A percentile compares a stretch with the other conserved stretches of the same genome.
Evolutionary conservation across 2,797 vertebrate species (phyloP).

Genomic region (Dicrostonyx torquatus): DNA sequence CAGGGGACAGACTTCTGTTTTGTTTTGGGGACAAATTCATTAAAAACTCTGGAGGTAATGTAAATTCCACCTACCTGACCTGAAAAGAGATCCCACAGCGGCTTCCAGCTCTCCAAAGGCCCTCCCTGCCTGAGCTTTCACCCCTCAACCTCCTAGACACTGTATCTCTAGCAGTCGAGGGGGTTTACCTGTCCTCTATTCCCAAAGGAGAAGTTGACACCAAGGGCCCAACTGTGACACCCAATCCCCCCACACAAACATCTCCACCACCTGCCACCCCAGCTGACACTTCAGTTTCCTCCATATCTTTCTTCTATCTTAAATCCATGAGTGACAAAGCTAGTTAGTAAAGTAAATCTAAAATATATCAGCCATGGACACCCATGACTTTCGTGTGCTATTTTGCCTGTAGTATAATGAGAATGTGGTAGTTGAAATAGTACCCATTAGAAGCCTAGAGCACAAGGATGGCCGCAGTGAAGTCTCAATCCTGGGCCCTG

Average conservation of each 20-base stretch:
- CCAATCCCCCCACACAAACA: not conserved
- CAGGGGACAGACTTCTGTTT: not conserved
- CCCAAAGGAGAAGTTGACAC: not conserved
- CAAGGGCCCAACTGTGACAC: not conserved
- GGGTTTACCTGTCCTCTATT: not conserved
- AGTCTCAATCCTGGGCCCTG: conserved; percentile 2
- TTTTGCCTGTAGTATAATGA: not conserved
- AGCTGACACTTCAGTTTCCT: not conserved
- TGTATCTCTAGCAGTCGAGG: not conserved
- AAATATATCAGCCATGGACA: conserved; percentile 26
- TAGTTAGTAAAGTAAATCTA: conserved; percentile 2
- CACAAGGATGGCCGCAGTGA: conserved; percentile 12
- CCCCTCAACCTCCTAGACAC: not conserved
- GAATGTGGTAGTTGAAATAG: conserved; percentile 16
- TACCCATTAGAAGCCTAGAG: conserved; percentile 28
- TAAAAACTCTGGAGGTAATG: conserved; percentile 36
- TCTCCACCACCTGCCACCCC: not conserved
- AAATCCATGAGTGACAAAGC: not conserved
- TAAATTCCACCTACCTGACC: conserved; percentile 1
- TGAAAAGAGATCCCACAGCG: not conserved
- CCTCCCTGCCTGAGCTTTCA: not conserved
- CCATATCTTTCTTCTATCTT: not conserved
- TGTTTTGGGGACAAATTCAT: conserved; percentile 48
- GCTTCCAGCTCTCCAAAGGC: not conserved
- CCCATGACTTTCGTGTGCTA: not conserved